phyloP scores from a whole-genome alignment of 2,113 vertebrate species.

The Ibidorhyncha struthersii region DNA sequence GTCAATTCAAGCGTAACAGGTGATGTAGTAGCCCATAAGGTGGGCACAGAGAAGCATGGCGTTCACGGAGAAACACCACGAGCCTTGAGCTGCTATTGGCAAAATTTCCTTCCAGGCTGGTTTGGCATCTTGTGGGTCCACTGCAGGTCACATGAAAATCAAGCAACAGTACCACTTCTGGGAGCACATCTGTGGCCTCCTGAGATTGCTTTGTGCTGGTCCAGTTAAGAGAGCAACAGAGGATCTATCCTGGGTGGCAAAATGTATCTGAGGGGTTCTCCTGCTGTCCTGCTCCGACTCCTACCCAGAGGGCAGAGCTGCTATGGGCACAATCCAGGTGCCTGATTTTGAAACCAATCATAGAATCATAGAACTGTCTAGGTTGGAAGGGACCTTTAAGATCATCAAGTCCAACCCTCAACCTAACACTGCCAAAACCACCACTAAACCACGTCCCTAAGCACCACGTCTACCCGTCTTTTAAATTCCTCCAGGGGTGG shows the following conservation, averaged over 20 bases:
- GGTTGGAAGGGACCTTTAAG: too few relatives aligned
- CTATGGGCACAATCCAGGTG: background rate
- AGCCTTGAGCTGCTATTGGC: background rate
- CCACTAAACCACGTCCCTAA: too few relatives aligned
- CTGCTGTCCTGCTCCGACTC: background rate
- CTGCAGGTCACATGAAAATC: background rate
- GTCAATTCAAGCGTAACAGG: background rate
- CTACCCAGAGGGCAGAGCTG: background rate
- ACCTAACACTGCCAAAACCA: too few relatives aligned
- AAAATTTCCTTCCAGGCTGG: background rate
- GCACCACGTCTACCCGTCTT: too few relatives aligned
- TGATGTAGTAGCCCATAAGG: background rate
- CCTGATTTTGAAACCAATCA: background rate
- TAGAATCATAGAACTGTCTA: too few relatives aligned
- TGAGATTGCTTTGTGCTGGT: background rate
- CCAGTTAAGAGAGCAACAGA: background rate
- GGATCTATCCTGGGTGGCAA: background rate
- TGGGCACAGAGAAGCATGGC: background rate
- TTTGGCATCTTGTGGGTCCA: background rate
- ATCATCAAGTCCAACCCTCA: too few relatives aligned
- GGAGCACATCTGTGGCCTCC: background rate
- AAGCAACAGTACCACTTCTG: background rate
- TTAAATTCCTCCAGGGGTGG: too few relatives aligned
- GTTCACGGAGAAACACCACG: background rate
- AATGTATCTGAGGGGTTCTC: background rate